Evolutionary conservation across 2,113 vertebrate genomes (phyloP), one percentile per base, ranked within the genome.

Genomic region (Jacana jacana): DNA sequence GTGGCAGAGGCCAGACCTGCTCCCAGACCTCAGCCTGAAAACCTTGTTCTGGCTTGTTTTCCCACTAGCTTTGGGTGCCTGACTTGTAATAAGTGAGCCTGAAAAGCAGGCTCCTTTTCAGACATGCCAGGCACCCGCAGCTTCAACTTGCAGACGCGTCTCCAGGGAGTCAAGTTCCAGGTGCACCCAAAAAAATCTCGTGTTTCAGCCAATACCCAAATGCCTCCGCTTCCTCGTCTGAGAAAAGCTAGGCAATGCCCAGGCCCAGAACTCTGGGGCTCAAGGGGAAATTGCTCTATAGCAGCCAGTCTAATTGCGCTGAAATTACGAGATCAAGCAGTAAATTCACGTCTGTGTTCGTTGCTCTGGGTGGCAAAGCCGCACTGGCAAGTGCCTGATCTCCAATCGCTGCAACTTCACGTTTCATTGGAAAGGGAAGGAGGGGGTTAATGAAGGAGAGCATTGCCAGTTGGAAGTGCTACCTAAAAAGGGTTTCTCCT

Each of bases 401-500:
- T 75, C 94, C 20, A 12, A 42, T 51, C 0, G 3, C 81, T 87
- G 77, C 94, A 86, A 88, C 95, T 89, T 89, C 61, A 84, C 5
- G 8, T 89, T 93, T 85, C 88, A 72, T 55, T 88, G 90, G 83
- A 44, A 78, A 93, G 95, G 96, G 84, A 96, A 97, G 94, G 95
- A 96, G 93, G 81, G 95, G 93, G 95, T 97, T 97, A 97, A 96
- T 27, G 83, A 72, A 96, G 94, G 87, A 95, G 81, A 95, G 89
- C 89, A 49, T 72, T 97, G 96, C 94, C 96, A 97, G 94, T 97
- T 97, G 91, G 96, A 97, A 95, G 95, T 97, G 95, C 95, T 97
- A 91, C 94, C 96, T 97, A 96, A 95, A 97, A 96, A 97, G 91
- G 96, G 96, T 95, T 97, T 96, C 93, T 96, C 96, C 95, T 95